phyloP scores from a whole-genome alignment of 2,113 vertebrate species.

The Alligator sinensis region DNA sequence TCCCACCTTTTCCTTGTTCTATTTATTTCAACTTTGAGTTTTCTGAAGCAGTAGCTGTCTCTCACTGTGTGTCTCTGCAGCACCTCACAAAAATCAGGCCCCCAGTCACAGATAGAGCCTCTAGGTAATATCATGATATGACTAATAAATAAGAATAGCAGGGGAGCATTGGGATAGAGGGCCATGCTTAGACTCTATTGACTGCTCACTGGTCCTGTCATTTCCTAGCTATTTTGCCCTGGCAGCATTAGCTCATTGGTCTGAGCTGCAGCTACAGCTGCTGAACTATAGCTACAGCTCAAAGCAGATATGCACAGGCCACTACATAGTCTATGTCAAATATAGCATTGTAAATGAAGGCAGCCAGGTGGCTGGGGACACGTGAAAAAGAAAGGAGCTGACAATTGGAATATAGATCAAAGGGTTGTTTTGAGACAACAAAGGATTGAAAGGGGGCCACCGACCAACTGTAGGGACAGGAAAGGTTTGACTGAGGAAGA shows the following conservation, averaged over 20 bases:
- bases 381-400: neutral
- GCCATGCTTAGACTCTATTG: rapidly evolving
- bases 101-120: neutral
- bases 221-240: neutral
- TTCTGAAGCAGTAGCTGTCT: neutral
- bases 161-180: neutral
- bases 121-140: neutral
- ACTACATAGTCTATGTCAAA: constrained; percentile 31
- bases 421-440: neutral
- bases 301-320: neutral
- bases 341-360: constrained; percentile 38
- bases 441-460: neutral
- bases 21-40: neutral
- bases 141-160: neutral
- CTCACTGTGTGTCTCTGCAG: neutral
- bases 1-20: neutral
- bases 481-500: neutral
- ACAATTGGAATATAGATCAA: neutral
- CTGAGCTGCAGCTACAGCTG: constrained; percentile 2
- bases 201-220: neutral
- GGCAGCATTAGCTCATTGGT: neutral
- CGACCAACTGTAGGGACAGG: neutral
- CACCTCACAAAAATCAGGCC: neutral
- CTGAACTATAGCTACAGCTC: neutral
- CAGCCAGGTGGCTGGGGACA: neutral